Conservation (phyloP, 2,888 invertebrate genomes). For the Phasia obesa region DNA sequence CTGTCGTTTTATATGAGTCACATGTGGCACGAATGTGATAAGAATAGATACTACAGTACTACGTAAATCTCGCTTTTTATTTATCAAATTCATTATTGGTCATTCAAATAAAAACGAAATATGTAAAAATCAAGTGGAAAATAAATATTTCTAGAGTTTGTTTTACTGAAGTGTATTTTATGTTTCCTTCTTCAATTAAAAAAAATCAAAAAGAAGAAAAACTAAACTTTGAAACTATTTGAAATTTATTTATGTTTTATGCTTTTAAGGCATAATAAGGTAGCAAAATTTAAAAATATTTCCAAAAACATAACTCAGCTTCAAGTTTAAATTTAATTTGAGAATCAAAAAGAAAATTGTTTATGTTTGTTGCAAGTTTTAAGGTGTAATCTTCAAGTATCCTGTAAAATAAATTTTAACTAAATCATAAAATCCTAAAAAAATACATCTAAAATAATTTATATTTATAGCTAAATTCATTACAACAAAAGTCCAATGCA, state of each 20-base stretch:
- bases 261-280: no score
- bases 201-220: not conserved
- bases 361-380: no score
- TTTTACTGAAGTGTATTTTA: constrained; percentile 24
- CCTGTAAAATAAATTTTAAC: not conserved
- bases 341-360: not conserved
- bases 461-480: not conserved
- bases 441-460: not conserved
- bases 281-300: not conserved
- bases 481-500: not conserved
- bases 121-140: constrained; percentile 20
- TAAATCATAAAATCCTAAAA: no score
- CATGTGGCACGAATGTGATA: constrained; percentile 52
- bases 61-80: no score
- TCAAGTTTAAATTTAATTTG: not conserved
- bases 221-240: constrained; percentile 3
- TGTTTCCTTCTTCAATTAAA: not conserved
- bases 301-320: not conserved
- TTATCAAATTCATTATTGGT: no score
- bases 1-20: constrained; percentile 56
- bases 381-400: no score
- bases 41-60: constrained; percentile 39
- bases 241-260: no score
- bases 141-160: constrained; percentile 45
- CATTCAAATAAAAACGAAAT: constrained; percentile 9